Evolutionary conservation across 2,888 invertebrate species (phyloP).

Genomic region (Tetragonula carbonaria): DNA sequence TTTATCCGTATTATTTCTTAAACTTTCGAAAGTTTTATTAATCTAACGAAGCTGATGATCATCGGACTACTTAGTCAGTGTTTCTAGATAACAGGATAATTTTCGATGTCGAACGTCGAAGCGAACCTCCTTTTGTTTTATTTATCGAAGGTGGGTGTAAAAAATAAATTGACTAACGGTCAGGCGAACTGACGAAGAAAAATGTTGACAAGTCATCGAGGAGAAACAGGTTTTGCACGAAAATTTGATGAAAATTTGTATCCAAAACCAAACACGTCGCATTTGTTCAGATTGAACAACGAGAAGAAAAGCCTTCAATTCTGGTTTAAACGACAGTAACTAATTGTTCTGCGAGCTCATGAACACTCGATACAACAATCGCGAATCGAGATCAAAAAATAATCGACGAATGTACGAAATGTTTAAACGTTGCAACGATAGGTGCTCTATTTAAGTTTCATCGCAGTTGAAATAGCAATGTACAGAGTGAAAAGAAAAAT

Average conservation of each 20-base stretch:
- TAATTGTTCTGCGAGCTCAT: too few species aligned
- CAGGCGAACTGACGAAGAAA: constrained; percentile 19
- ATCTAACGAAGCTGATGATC: not conserved
- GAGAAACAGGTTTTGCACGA: constrained; percentile 29
- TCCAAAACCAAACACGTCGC: constrained; percentile 8
- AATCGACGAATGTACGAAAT: too few species aligned
- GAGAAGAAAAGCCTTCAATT: too few species aligned
- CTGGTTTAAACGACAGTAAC: too few species aligned
- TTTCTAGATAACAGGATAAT: not conserved
- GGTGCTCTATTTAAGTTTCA: too few species aligned
- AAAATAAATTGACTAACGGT: constrained; percentile 54
- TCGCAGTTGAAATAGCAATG: too few species aligned
- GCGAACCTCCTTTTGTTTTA: constrained; percentile 40
- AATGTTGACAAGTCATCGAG: constrained; percentile 46
- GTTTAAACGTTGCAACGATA: too few species aligned
- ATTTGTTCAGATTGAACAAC: too few species aligned
- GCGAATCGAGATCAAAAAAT: too few species aligned
- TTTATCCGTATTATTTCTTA: not conserved
- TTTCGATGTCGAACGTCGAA: constrained; percentile 19
- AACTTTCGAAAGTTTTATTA: not conserved
- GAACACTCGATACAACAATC: too few species aligned
- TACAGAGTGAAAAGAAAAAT: too few species aligned
- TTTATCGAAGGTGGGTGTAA: constrained; percentile 30
- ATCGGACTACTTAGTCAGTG: not conserved
- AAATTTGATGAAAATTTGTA: constrained; percentile 17